A percentile compares a stretch with the other conserved stretches of the same genome.
Conservation (phyloP, 2,888 invertebrate genomes). For the Cryptocephalus primarius region DNA sequence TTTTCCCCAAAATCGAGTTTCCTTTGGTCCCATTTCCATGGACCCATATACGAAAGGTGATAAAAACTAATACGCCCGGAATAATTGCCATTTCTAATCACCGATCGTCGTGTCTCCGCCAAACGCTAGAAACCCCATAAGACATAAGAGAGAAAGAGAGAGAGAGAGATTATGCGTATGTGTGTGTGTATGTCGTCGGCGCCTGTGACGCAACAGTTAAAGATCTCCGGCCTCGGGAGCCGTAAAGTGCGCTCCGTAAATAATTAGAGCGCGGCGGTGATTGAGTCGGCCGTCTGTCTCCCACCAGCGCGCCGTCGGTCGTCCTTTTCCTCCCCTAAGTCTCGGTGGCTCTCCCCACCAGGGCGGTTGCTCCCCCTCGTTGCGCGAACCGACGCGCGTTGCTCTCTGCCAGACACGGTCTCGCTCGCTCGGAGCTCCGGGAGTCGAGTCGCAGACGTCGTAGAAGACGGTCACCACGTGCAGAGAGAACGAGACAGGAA, state of each 20-base stretch:
- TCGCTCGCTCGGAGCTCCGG: slow-evolving; percentile 8
- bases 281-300: slow-evolving; percentile 18
- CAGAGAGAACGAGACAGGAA: too few species aligned
- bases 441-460: slow-evolving; percentile 34
- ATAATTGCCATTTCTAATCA: too few species aligned
- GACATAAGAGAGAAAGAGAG: neutral
- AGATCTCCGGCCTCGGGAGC: slow-evolving; percentile 19
- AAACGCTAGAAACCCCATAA: too few species aligned
- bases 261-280: slow-evolving; percentile 36
- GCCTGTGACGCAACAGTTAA: slow-evolving; percentile 25
- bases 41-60: too few species aligned
- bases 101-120: too few species aligned
- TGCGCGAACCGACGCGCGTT: too few species aligned
- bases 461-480: slow-evolving; percentile 10
- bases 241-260: slow-evolving; percentile 29
- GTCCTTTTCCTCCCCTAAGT: slow-evolving; percentile 2
- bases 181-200: slow-evolving; percentile 11
- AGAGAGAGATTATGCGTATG: neutral
- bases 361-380: too few species aligned
- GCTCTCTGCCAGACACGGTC: slow-evolving; percentile 8
- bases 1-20: too few species aligned
- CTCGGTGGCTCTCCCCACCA: too few species aligned
- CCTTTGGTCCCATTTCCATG: too few species aligned
- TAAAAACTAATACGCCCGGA: too few species aligned
- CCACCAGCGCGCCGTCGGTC: slow-evolving; percentile 6